Percentiles rank a stretch among this genome's conserved stretches.
Conservation (phyloP, 1,140 invertebrate genomes). For the Ladona fulva region DNA sequence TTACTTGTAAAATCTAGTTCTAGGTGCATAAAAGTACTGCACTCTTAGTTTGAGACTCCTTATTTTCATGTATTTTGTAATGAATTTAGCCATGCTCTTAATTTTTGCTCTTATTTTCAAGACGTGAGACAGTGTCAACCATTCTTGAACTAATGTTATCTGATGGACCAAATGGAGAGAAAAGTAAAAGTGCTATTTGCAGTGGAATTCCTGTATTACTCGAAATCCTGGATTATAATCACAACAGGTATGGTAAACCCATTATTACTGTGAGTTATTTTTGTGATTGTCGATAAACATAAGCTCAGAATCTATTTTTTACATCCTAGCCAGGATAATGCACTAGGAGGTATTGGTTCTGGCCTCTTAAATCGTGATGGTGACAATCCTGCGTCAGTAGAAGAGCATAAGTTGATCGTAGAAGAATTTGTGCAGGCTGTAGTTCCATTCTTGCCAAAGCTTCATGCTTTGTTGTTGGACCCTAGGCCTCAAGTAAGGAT, state of each 20-base stretch:
- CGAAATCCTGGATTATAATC: slow-evolving; percentile 14
- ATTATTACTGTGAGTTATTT: slow-evolving; percentile 19
- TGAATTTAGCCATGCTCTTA: too few species aligned
- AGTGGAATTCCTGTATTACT: slow-evolving; percentile 71
- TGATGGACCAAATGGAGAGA: slow-evolving; percentile 46
- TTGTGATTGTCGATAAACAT: neutral
- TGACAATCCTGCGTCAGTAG: neutral
- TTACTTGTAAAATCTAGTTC: too few species aligned
- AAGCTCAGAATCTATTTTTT: neutral
- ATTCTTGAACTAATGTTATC: slow-evolving; percentile 60
- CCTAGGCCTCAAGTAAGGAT: neutral
- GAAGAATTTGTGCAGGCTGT: neutral
- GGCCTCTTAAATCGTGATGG: neutral
- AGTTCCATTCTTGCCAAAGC: neutral
- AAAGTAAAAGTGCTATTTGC: slow-evolving; percentile 62
- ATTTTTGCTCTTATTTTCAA: slow-evolving; percentile 33
- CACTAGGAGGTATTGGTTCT: neutral
- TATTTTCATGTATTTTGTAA: too few species aligned
- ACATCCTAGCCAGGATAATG: neutral
- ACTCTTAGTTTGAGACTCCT: too few species aligned
- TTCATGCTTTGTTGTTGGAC: neutral
- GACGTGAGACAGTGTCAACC: slow-evolving; percentile 48
- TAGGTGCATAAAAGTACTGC: too few species aligned
- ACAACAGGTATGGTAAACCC: slow-evolving; percentile 46
- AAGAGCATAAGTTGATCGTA: neutral